A percentile compares a stretch with the other conserved stretches of the same genome.
These are phyloP conservation scores for Zonitis immaculata DNA, from an alignment of 2,888 invertebrate genomes.

Conservation along the genomic window DNA sequence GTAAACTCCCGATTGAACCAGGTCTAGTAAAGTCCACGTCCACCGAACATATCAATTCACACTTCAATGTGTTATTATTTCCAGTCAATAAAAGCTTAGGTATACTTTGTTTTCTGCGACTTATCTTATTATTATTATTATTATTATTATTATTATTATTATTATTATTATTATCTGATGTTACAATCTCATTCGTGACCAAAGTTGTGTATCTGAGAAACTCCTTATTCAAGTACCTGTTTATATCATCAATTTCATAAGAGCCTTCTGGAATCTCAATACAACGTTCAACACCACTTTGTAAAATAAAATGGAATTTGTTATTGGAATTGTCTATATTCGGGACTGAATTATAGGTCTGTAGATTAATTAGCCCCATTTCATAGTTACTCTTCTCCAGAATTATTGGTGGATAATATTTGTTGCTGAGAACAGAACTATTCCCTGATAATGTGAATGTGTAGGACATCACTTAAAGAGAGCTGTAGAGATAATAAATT, in stretches of 20 bases:
- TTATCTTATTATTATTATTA: neutral
- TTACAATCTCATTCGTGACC: slow-evolving; percentile 1
- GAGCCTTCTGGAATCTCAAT: too few relatives aligned
- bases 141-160: too few relatives aligned
- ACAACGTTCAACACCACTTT: neutral
- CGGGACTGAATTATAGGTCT: slow-evolving; percentile 6
- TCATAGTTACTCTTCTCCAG: slow-evolving; percentile 2
- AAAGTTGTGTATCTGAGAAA: too few relatives aligned
- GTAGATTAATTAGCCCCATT: slow-evolving; percentile 1
- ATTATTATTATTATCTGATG: too few relatives aligned
- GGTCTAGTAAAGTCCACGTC: slow-evolving; percentile 12
- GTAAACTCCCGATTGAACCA: slow-evolving; percentile 11
- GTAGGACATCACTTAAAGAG: neutral
- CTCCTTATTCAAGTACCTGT: too few relatives aligned
- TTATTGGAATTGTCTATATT: slow-evolving; percentile 2
- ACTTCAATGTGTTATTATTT: slow-evolving; percentile 34
- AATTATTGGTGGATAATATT: slow-evolving; percentile 3
- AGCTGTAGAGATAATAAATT: too few relatives aligned
- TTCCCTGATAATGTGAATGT: neutral
- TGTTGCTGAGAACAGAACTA: neutral
- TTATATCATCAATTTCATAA: too few relatives aligned
- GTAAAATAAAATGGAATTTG: neutral
- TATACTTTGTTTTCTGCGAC: slow-evolving; percentile 15
- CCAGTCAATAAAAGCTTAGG: too few relatives aligned
- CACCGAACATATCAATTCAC: slow-evolving; percentile 18